These are phyloP conservation scores for Dicyrtomina minuta DNA, from an alignment of 2,888 invertebrate species.

Conservation along the genomic window DNA sequence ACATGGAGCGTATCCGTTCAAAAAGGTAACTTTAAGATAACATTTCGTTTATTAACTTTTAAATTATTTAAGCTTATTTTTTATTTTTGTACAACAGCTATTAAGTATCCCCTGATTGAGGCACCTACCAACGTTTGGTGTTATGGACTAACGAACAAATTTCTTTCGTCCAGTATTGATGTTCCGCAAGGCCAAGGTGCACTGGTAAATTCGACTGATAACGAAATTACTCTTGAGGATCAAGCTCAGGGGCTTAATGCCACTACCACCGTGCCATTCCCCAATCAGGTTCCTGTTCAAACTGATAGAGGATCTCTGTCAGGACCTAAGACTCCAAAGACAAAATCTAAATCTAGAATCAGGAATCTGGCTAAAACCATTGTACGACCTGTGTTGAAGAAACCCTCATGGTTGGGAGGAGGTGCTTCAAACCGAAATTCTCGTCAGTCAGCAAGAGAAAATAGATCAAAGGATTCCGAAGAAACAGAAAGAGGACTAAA, in stretches of 20 bases:
- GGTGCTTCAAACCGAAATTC: no score
- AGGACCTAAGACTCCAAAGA: no score
- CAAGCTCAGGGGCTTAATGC: background rate
- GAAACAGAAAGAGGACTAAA: no score
- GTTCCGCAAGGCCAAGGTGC: background rate
- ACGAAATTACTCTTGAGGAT: slow-evolving; percentile 2
- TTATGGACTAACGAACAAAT: slow-evolving; percentile 9
- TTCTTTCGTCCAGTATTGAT: background rate
- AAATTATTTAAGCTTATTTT: background rate
- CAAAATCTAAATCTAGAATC: slow-evolving; percentile 4
- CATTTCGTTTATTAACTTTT: background rate
- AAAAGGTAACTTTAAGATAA: slow-evolving; percentile 10
- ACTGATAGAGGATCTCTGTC: background rate
- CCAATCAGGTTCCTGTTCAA: background rate
- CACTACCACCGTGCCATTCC: background rate
- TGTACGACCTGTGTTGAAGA: background rate
- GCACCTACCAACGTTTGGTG: slow-evolving; percentile 12
- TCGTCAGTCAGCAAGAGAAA: no score
- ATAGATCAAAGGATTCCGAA: no score
- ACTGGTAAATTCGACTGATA: background rate
- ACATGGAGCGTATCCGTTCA: slow-evolving; percentile 26
- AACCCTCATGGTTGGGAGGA: background rate
- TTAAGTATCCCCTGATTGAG: slow-evolving; percentile 6
- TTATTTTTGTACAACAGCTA: background rate
- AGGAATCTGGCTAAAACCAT: slow-evolving; percentile 4